Base-by-base conservation (phyloP, 35 echinoderm and acorn worm genomes). In the Ptychodera flava region DNA sequence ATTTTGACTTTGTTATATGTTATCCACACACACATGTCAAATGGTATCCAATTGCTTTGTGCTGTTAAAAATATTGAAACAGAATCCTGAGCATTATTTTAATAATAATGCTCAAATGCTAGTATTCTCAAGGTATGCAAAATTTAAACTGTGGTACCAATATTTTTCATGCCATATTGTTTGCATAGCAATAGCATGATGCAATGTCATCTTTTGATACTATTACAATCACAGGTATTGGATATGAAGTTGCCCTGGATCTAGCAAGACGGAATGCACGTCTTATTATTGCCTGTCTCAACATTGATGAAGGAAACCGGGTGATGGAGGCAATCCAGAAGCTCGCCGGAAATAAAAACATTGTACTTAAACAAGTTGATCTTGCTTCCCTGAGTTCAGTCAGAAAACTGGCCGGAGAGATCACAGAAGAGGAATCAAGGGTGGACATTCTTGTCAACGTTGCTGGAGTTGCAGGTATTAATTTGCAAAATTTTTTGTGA, bases 371-470 rank as follows among this genome's bases (percentile, higher is more conserved):
- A 36, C 31, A 93, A 35, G 31, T 90, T 0, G 92, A 93, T 36
- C 80, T 93, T 30, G 77, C 92, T 15, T 93, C 92, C 31, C 79
- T 93, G 1, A 31, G 34, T 1, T 93, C 92, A 36, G 80, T 93
- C n/a, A 80, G 92, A 29, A n/a, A 45, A 22, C 90, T 93, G 34
- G 85, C 80, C 12, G 87, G 80, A 15, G 81, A 90, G 36, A 45
- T 88, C 29, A 87, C 78, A 31, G 29, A 80, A 52, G 89, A 90
- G 77, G 85, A 90, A 37, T 35, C 85, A 0, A 81, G 79, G 76
- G 37, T 93, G 16, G 82, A 93, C 77, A 83, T 93, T 31, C 77
- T 93, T 16, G 89, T 93, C 33, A 93, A 93, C 33, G 89, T 85
- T 80, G 91, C 91, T 52, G 87, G 87, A 35, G 75, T 85, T 80